These are phyloP conservation scores for Cassiopea xamachana DNA, from an alignment of 30 jellyfish, hydroid and myxozoan species.

Conservation along the genomic window DNA sequence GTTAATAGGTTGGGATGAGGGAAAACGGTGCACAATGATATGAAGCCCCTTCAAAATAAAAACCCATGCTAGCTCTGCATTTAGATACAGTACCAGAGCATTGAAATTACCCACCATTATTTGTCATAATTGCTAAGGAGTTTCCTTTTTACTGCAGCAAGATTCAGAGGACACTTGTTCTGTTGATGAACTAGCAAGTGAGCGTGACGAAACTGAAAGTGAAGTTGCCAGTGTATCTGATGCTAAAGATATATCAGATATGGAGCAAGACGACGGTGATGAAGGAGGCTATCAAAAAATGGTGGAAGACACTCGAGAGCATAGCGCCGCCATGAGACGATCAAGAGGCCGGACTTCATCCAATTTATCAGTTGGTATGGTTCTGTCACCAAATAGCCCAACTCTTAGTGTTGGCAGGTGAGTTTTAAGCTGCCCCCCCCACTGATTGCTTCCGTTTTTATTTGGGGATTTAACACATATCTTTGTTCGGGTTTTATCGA, in stretches of 20 bases:
- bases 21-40: too few relatives aligned
- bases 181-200: slow-evolving; percentile 80
- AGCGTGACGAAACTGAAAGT: slow-evolving; percentile 84
- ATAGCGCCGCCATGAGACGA: slow-evolving; percentile 23
- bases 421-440: neutral
- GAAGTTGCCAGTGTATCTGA: slow-evolving; percentile 84
- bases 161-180: slow-evolving; percentile 80
- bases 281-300: slow-evolving; percentile 65
- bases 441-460: neutral
- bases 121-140: too few relatives aligned
- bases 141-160: slow-evolving; percentile 13
- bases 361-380: slow-evolving; percentile 75
- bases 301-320: slow-evolving; percentile 59
- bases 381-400: slow-evolving; percentile 97
- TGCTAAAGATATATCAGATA: slow-evolving; percentile 67
- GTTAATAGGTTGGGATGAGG: too few relatives aligned
- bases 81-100: too few relatives aligned
- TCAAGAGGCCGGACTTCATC: slow-evolving; percentile 65
- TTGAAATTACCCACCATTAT: too few relatives aligned
- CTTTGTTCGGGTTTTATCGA: neutral
- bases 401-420: slow-evolving; percentile 98
- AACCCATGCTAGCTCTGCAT: too few relatives aligned
- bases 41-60: too few relatives aligned
- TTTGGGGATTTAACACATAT: neutral
- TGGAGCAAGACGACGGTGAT: slow-evolving; percentile 76